Evolutionary conservation across 2,888 invertebrate species (phyloP), one percentile per base, ranked within the genome.

Genomic region (Dasysyrphus albostriatus): DNA sequence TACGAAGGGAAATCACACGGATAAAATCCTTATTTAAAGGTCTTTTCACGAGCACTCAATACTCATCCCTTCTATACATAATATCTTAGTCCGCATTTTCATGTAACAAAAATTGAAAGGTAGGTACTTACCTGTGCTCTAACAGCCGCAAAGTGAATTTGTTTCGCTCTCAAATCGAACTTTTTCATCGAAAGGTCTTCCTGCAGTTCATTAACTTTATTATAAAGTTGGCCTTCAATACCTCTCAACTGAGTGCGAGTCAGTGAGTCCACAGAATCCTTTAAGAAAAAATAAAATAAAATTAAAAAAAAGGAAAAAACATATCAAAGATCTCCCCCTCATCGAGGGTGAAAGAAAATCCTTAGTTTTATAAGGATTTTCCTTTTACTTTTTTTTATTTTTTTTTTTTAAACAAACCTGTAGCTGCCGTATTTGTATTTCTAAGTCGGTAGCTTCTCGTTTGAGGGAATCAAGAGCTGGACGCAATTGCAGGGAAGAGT

Each of bases 121-220:
- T 10, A 12, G 54, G 49, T 42, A 93, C 94, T 94, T 94, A 98
- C 98, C 96, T 98, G 98, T 80, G 98, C 96, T 93, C 96, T 95
- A 76, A 98, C 96, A 80, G 98, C 97, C 73, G 97, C 96, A 88
- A 98, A 94, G 93, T 98, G 98, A 88, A 98, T 94, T 92, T 98
- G 97, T 61, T 98, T 97, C 70, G 98, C 96, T 89, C 97, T 95
- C 89, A 98, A 95, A 94, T 98, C 98, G 93, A 98, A 98, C 91
- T 97, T 95, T 93, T 98, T 98, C 94, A 97, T 94, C 88, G 98
- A 98, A 92, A 98, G 96, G 90, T 98, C 98, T 93, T 98, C 98
- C 94, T 98, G 97, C 73, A 98, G 94, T 93, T 98, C 98, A 92
- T 98, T 98, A 89, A 97, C 98, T 94, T 98, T 98, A 92, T 96